Percentiles rank a stretch among this genome's conserved stretches.
These are phyloP conservation scores for Myotis myotis DNA, from an alignment of 2,797 vertebrate species.

Conservation along the genomic window DNA sequence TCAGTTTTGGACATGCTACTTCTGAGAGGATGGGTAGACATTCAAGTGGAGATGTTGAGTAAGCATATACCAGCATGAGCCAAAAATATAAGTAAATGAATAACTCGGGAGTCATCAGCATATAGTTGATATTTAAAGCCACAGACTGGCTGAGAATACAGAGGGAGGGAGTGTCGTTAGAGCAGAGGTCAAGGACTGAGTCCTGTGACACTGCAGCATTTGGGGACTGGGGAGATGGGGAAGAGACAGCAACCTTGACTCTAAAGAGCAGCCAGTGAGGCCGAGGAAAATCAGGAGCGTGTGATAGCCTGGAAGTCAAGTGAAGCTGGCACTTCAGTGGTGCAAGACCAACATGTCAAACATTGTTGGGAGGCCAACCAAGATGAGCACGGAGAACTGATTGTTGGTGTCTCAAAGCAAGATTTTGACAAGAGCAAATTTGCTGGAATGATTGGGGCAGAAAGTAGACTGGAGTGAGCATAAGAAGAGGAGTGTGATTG, in stretches of 20 bases:
- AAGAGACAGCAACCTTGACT: not conserved
- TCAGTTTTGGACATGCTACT: not conserved
- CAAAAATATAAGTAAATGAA: not conserved
- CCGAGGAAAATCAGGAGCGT: not conserved
- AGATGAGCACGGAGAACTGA: not conserved
- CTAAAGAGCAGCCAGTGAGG: not conserved
- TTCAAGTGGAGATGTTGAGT: not conserved
- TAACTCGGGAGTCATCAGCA: not conserved
- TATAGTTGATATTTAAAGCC: not conserved
- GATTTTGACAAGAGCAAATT: not conserved
- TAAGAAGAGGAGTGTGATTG: not conserved
- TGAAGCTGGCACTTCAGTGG: not conserved
- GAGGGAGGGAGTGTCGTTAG: not conserved
- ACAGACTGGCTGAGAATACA: not conserved
- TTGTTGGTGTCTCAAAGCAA: not conserved
- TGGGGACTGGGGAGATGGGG: not conserved
- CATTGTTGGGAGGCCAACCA: not conserved
- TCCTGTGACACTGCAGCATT: not conserved
- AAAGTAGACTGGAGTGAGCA: not conserved
- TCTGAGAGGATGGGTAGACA: not conserved
- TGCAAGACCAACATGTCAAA: not conserved
- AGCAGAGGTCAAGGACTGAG: not conserved
- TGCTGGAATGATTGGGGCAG: not conserved
- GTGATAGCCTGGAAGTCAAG: not conserved
- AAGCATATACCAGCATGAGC: not conserved